phyloP scores from a whole-genome alignment of 2,888 invertebrate species.

The Campopleginae sp. region DNA sequence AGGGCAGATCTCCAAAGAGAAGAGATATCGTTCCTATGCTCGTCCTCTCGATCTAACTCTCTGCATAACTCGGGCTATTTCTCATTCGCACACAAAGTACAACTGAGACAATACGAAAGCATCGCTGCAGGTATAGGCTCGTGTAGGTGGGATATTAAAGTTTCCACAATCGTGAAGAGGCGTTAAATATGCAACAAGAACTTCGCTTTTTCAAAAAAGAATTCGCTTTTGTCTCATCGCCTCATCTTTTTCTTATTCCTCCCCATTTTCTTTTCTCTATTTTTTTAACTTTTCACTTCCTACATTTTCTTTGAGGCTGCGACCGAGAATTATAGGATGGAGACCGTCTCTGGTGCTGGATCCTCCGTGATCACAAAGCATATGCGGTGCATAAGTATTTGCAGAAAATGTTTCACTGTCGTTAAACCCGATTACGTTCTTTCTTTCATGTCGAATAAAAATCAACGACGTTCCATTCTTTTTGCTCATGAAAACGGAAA shows the following conservation, averaged over 20 bases:
- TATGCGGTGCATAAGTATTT: not conserved
- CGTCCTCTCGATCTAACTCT: slow-evolving; percentile 8
- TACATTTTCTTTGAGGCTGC: not conserved
- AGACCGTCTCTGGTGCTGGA: not conserved
- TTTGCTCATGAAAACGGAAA: not conserved
- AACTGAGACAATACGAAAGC: slow-evolving; percentile 20
- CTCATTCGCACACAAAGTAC: slow-evolving; percentile 41
- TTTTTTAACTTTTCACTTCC: slow-evolving; percentile 9
- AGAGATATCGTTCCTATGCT: slow-evolving; percentile 27
- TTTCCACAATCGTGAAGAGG: slow-evolving; percentile 45
- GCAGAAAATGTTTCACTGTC: not conserved
- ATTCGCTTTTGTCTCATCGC: slow-evolving; percentile 37
- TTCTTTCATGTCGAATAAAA: not conserved
- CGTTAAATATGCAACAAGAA: slow-evolving; percentile 28
- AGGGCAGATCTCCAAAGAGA: slow-evolving; percentile 37
- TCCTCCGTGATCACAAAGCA: not conserved
- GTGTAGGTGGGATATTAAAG: slow-evolving; percentile 31
- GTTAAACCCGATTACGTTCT: not conserved
- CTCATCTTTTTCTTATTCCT: not conserved
- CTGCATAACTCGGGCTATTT: slow-evolving; percentile 33
- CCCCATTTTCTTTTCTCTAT: slow-evolving; percentile 24
- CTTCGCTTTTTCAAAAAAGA: slow-evolving; percentile 22
- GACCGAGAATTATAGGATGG: slow-evolving; percentile 20
- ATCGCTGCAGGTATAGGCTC: not conserved
- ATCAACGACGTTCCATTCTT: not conserved